These are phyloP conservation scores for Drosophila longiperda DNA, from an alignment of 2,888 invertebrate species.

Conservation along the genomic window DNA sequence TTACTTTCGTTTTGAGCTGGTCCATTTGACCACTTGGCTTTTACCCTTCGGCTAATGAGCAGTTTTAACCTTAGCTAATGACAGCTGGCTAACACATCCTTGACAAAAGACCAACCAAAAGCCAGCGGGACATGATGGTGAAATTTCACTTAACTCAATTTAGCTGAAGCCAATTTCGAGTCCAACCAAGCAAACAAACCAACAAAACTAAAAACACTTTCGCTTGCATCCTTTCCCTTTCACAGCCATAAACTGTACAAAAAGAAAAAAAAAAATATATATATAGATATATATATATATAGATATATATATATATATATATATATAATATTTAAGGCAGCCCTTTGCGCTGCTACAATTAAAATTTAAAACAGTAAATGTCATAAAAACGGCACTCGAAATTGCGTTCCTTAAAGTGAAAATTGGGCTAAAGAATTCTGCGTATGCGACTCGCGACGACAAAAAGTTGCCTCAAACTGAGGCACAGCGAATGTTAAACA, in stretches of 20 bases:
- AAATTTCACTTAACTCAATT: conserved; percentile 29
- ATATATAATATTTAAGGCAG: conserved; percentile 13
- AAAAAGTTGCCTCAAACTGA: conserved; percentile 74
- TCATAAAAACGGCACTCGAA: conserved; percentile 43
- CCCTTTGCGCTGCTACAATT: conserved; percentile 66
- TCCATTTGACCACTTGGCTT: conserved; percentile 38
- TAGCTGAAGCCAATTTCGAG: conserved; percentile 15
- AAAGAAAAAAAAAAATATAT: neutral
- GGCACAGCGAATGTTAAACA: conserved; percentile 46
- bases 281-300: neutral
- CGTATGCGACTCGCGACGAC: conserved; percentile 29
- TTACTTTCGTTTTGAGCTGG: conserved; percentile 19
- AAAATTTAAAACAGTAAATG: conserved; percentile 80
- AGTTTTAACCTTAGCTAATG: conserved; percentile 78
- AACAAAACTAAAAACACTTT: conserved; percentile 58
- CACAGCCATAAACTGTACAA: conserved; percentile 35
- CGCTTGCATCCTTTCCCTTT: conserved; percentile 27
- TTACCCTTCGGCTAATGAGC: conserved; percentile 65
- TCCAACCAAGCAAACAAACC: conserved; percentile 19
- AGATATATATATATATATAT: neutral
- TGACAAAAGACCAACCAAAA: conserved; percentile 21
- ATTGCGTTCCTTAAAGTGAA: conserved; percentile 45
- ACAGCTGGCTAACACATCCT: conserved; percentile 50
- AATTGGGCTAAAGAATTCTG: conserved; percentile 48
- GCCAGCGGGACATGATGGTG: conserved; percentile 3